These are phyloP conservation scores for Trichopria drosophilae DNA, from an alignment of 2,888 invertebrate genomes.

Conservation along the genomic window DNA sequence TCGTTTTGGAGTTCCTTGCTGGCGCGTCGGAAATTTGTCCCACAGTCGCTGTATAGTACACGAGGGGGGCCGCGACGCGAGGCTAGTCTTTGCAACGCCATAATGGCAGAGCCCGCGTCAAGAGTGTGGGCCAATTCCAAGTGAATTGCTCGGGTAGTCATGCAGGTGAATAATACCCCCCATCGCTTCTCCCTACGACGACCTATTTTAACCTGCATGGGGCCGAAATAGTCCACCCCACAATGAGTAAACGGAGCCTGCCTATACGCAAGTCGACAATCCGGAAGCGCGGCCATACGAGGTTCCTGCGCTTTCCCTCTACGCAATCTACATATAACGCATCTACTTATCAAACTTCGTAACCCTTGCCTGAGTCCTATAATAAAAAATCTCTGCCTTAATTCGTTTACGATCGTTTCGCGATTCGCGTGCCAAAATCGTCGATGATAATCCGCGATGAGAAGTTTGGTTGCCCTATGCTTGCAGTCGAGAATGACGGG, in stretches of 20 bases:
- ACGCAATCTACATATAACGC: constrained; percentile 2
- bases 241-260: constrained; percentile 20
- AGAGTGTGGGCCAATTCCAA: constrained; percentile 19
- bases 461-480: constrained; percentile 11
- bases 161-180: constrained; percentile 32
- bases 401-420: constrained; percentile 30
- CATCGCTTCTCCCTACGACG: constrained; percentile 27
- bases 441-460: constrained; percentile 22
- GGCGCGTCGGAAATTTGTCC: no score
- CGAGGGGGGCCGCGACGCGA: no score
- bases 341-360: constrained; percentile 1
- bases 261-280: constrained; percentile 15
- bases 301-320: constrained; percentile 7
- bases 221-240: constrained; percentile 34
- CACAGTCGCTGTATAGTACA: no score
- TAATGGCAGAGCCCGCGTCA: constrained; percentile 24
- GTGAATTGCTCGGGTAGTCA: constrained; percentile 28
- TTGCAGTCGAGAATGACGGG: constrained; percentile 29
- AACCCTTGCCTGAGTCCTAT: constrained; percentile 13
- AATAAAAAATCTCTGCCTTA: constrained; percentile 29
- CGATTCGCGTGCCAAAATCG: constrained; percentile 16
- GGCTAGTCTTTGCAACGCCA: constrained; percentile 16
- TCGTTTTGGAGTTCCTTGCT: no score
- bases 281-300: constrained; percentile 24
- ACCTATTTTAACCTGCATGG: constrained; percentile 20